Conservation (phyloP, 2,888 invertebrate genomes). For the Melieria omissa region DNA sequence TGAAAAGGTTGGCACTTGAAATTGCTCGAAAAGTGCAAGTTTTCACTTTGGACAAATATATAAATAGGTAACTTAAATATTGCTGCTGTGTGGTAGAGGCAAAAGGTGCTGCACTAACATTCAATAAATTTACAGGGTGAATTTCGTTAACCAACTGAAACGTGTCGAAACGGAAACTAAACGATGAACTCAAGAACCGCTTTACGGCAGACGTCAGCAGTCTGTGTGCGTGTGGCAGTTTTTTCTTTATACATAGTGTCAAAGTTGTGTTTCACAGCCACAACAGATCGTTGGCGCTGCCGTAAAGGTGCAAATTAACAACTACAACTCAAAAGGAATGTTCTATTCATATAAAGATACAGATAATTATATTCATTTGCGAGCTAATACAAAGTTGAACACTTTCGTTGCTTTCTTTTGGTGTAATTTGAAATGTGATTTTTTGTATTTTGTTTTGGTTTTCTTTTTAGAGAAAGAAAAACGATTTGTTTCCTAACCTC, state of each 20-base stretch:
- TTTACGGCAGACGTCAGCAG: not conserved
- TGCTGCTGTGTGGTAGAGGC: not conserved
- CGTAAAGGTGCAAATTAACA: constrained; percentile 8
- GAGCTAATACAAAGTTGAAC: constrained; percentile 25
- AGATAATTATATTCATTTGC: constrained; percentile 31
- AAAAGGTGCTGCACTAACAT: constrained; percentile 27
- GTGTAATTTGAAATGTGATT: constrained; percentile 11
- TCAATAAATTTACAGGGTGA: constrained; percentile 21
- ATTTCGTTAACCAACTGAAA: not conserved
- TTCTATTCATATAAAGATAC: constrained; percentile 10
- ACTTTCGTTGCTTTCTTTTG: not conserved
- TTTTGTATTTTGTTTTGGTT: constrained; percentile 43
- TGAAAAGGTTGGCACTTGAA: too few relatives aligned
- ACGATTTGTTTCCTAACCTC: constrained; percentile 64
- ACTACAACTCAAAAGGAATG: constrained; percentile 38
- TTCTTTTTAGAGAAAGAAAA: constrained; percentile 46
- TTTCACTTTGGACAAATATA: too few relatives aligned
- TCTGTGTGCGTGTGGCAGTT: not conserved
- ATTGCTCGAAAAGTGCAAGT: too few relatives aligned
- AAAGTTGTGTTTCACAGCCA: too few relatives aligned
- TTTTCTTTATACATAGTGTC: not conserved
- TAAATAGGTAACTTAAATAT: not conserved
- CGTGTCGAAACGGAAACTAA: not conserved
- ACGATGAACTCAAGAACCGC: constrained; percentile 2
- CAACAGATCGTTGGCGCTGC: not conserved